phyloP scores from a whole-genome alignment of 1,140 invertebrate genomes.

The Euwallacea fornicatus region DNA sequence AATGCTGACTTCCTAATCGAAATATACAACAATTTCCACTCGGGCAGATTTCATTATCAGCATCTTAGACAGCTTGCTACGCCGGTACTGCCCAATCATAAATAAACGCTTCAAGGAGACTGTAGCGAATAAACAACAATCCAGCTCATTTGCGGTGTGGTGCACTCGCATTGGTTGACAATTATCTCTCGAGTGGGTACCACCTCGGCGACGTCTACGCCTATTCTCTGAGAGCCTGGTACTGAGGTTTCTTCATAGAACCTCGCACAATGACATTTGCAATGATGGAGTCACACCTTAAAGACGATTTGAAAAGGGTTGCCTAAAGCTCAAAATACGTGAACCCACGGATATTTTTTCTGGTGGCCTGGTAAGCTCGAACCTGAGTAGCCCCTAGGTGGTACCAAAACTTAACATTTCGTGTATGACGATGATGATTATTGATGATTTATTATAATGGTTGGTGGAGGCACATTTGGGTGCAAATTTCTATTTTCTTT shows the following conservation, averaged over 20 bases:
- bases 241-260: neutral
- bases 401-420: neutral
- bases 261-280: constrained; percentile 23
- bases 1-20: constrained; percentile 10
- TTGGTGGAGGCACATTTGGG: too few relatives aligned
- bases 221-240: neutral
- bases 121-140: too few relatives aligned
- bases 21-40: constrained; percentile 29
- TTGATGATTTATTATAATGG: too few relatives aligned
- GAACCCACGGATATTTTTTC: neutral
- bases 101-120: too few relatives aligned
- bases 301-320: neutral
- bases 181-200: neutral
- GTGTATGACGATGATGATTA: too few relatives aligned
- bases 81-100: neutral
- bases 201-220: neutral
- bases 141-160: too few relatives aligned
- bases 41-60: constrained; percentile 13
- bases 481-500: too few relatives aligned
- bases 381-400: constrained; percentile 12
- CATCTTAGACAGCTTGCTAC: neutral
- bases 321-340: neutral
- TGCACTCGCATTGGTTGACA: too few relatives aligned
- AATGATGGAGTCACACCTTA: neutral
- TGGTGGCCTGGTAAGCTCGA: neutral